Conservation (phyloP, 2,797 vertebrate genomes). For the Protosalanx chinensis region DNA sequence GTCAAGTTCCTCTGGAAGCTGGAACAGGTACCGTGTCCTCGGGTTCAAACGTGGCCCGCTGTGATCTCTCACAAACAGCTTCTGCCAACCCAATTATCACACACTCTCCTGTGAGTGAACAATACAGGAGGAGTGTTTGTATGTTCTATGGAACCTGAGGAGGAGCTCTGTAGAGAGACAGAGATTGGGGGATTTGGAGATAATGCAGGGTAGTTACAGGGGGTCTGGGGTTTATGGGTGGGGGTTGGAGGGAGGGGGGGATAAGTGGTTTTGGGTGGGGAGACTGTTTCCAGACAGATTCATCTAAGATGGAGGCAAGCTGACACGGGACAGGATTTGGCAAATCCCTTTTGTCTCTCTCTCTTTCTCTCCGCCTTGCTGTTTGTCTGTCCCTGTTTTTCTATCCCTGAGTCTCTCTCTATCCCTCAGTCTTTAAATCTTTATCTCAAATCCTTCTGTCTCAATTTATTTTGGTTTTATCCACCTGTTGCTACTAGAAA, state of each 20-base stretch:
- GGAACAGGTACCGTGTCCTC: slow-evolving; percentile 82
- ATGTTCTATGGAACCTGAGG: too few relatives aligned
- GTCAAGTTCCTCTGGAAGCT: slow-evolving; percentile 99
- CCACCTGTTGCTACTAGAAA: too few relatives aligned
- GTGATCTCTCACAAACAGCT: background rate
- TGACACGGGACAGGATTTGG: slow-evolving; percentile 60
- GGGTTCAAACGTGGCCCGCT: background rate
- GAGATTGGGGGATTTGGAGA: too few relatives aligned
- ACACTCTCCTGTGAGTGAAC: too few relatives aligned
- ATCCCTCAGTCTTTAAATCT: background rate
- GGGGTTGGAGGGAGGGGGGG: background rate
- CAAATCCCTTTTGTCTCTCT: slow-evolving; percentile 59
- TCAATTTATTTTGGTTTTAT: background rate
- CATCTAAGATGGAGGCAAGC: slow-evolving; percentile 54
- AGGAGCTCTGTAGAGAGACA: too few relatives aligned
- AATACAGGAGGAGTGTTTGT: too few relatives aligned
- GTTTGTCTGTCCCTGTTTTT: background rate
- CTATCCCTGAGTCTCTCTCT: background rate
- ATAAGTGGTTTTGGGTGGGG: slow-evolving; percentile 51
- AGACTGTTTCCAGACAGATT: slow-evolving; percentile 59
- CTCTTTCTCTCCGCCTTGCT: slow-evolving; percentile 6
- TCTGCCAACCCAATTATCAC: background rate
- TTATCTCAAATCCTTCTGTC: background rate
- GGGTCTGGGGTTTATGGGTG: slow-evolving; percentile 27
- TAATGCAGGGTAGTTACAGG: background rate